phyloP scores from a whole-genome alignment of 2,113 vertebrate species.

The Euleptes europaea region DNA sequence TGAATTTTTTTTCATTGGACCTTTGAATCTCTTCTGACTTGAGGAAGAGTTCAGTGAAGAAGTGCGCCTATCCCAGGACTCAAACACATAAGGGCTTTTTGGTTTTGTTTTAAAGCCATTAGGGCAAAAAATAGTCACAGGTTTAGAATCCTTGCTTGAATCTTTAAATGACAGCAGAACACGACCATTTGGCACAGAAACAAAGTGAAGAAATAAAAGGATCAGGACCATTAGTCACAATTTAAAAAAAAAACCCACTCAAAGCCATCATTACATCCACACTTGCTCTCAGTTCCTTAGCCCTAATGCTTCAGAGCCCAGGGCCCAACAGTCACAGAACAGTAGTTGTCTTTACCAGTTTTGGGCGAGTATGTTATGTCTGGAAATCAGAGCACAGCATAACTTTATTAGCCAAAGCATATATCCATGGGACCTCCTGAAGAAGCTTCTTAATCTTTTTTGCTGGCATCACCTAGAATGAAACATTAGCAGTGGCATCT shows the following conservation, averaged over 20 bases:
- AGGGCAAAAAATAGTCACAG: not conserved
- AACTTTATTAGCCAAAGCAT: not conserved
- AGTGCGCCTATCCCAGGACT: not conserved
- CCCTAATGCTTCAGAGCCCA: not conserved
- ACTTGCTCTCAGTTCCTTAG: conserved; percentile 36
- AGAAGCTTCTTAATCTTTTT: too few species aligned
- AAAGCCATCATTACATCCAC: conserved; percentile 34
- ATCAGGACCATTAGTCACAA: not conserved
- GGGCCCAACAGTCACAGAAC: not conserved
- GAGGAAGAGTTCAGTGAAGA: not conserved
- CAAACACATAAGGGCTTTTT: rapidly evolving
- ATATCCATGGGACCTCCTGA: not conserved
- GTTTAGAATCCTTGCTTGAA: not conserved
- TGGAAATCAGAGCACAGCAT: not conserved
- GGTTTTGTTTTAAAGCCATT: not conserved
- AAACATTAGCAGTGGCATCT: not conserved
- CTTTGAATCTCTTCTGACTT: not conserved
- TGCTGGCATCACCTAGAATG: too few species aligned
- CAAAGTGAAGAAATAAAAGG: not conserved
- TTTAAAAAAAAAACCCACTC: not conserved
- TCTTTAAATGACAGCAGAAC: not conserved
- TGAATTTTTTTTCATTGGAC: not conserved
- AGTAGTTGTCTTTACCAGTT: rapidly evolving
- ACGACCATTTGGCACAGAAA: not conserved
- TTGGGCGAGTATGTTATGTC: not conserved